phyloP scores from a whole-genome alignment of 2,113 vertebrate genomes.

The Syngnathus floridae region DNA sequence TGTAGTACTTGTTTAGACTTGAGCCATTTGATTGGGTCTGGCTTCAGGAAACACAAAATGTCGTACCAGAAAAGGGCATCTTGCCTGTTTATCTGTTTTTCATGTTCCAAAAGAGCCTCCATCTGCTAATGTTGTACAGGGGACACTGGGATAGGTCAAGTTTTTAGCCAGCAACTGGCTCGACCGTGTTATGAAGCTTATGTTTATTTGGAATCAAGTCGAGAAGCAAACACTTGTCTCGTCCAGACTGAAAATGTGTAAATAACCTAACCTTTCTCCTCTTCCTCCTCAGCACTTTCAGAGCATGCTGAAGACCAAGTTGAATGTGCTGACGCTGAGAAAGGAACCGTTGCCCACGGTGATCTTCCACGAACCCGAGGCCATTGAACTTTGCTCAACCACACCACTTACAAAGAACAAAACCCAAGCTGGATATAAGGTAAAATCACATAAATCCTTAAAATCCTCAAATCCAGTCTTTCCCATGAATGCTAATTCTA shows the following conservation, averaged over 20 bases:
- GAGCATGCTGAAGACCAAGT: constrained; percentile 97
- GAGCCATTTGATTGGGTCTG: no score
- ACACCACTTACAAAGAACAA: constrained; percentile 83
- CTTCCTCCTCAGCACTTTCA: constrained; percentile 86
- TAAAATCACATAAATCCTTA: constrained; percentile 56
- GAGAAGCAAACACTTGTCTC: neutral
- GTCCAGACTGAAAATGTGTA: constrained; percentile 1
- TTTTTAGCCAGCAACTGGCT: neutral
- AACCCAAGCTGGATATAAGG: constrained; percentile 89
- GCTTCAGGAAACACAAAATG: no score
- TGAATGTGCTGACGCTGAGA: constrained; percentile 94
- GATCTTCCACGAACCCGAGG: constrained; percentile 96
- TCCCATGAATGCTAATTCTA: constrained; percentile 28
- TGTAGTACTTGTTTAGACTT: no score
- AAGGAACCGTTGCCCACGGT: constrained; percentile 93
- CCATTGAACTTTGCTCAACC: constrained; percentile 93
- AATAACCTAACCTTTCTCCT: constrained; percentile 17
- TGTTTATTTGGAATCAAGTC: constrained; percentile 2
- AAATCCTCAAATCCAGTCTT: constrained; percentile 39
- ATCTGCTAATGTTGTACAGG: no score
- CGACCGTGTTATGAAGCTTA: neutral
- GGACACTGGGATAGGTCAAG: neutral
- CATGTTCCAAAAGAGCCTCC: no score
- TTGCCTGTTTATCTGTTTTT: no score
- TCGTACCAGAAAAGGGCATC: no score